phyloP scores from a whole-genome alignment of 2,797 vertebrate genomes.

The Discoglossus pictus region DNA sequence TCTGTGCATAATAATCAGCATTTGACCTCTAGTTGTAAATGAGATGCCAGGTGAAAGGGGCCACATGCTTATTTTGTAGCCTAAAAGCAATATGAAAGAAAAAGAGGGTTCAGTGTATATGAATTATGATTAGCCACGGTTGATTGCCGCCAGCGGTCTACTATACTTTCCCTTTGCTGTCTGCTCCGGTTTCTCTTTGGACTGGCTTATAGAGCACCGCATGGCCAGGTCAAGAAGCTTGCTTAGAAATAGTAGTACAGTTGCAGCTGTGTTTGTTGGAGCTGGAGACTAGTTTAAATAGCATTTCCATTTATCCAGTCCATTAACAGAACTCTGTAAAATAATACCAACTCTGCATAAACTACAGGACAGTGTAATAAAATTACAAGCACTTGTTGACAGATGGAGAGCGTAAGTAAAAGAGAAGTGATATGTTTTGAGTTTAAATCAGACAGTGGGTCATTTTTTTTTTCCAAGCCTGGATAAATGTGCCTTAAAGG shows the following conservation, averaged over 20 bases:
- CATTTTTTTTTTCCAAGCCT: slow-evolving; percentile 59
- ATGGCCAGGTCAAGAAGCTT: slow-evolving; percentile 75
- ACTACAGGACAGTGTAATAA: slow-evolving; percentile 71
- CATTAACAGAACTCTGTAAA: slow-evolving; percentile 87
- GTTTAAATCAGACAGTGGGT: slow-evolving; percentile 63
- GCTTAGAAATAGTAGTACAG: slow-evolving; percentile 76
- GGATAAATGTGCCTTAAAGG: slow-evolving; percentile 22
- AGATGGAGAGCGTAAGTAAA: slow-evolving; percentile 73
- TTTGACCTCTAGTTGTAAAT: slow-evolving; percentile 68
- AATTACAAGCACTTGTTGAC: slow-evolving; percentile 76
- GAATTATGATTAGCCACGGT: slow-evolving; percentile 76
- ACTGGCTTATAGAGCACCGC: slow-evolving; percentile 63
- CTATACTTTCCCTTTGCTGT: slow-evolving; percentile 74
- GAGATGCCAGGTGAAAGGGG: slow-evolving; percentile 71
- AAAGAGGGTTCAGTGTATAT: slow-evolving; percentile 64
- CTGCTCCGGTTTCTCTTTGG: slow-evolving; percentile 75
- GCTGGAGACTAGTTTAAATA: slow-evolving; percentile 80
- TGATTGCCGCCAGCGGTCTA: slow-evolving; percentile 66
- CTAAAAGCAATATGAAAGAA: slow-evolving; percentile 67
- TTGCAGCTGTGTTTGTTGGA: slow-evolving; percentile 81
- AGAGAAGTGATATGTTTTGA: slow-evolving; percentile 58
- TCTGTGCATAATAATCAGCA: slow-evolving; percentile 52
- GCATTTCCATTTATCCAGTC: slow-evolving; percentile 77
- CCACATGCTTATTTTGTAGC: slow-evolving; percentile 62
- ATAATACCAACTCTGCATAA: slow-evolving; percentile 74